These are phyloP conservation scores for Drosophila merina DNA, from an alignment of 2,888 invertebrate species.

Conservation along the genomic window DNA sequence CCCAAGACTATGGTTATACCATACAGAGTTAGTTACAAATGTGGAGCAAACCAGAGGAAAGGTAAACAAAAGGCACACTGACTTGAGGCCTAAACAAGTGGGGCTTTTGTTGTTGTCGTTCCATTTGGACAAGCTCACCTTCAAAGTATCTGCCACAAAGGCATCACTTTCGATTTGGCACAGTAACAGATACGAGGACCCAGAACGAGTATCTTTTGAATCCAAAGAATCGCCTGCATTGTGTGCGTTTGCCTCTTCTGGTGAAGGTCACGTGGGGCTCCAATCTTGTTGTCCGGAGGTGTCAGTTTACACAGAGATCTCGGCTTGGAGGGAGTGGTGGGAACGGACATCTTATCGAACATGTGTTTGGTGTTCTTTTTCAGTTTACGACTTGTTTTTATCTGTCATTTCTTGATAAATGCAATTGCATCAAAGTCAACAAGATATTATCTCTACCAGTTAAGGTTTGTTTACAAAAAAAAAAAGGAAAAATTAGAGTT, in stretches of 20 bases:
- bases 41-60: neutral
- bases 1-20: neutral
- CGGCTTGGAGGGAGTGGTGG: neutral
- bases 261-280: slow-evolving; percentile 59
- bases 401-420: slow-evolving; percentile 22
- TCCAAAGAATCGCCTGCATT: slow-evolving; percentile 35
- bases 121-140: slow-evolving; percentile 68
- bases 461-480: slow-evolving; percentile 2
- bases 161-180: slow-evolving; percentile 73
- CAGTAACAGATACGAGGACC: slow-evolving; percentile 33
- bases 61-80: too few relatives aligned
- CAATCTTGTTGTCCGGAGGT: slow-evolving; percentile 19
- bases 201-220: slow-evolving; percentile 9
- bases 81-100: slow-evolving; percentile 35
- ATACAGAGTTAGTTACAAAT: neutral
- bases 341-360: slow-evolving; percentile 12
- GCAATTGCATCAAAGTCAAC: slow-evolving; percentile 6
- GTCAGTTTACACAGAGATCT: slow-evolving; percentile 36
- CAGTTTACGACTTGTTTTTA: slow-evolving; percentile 9
- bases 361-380: slow-evolving; percentile 4
- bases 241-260: slow-evolving; percentile 20
- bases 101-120: slow-evolving; percentile 35
- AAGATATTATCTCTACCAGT: slow-evolving; percentile 1
- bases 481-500: neutral
- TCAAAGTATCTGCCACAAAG: slow-evolving; percentile 46